These are phyloP conservation scores for Plemyria rubiginata DNA, from an alignment of 2,888 invertebrate species.

Conservation along the genomic window DNA sequence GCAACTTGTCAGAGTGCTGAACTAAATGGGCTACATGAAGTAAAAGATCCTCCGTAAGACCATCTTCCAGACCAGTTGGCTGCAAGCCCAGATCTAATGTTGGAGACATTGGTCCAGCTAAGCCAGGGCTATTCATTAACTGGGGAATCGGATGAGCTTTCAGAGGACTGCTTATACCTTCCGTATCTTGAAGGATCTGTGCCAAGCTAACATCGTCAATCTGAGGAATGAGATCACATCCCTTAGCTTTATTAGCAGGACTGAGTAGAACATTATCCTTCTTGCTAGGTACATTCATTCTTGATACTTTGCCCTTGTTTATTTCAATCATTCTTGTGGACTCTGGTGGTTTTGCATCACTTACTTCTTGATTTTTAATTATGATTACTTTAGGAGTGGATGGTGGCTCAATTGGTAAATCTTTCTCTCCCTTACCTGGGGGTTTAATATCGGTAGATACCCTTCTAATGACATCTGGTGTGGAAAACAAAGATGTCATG, in stretches of 20 bases:
- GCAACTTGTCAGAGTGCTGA: conserved; percentile 87
- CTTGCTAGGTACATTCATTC: conserved; percentile 41
- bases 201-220: conserved; percentile 80
- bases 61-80: conserved; percentile 81
- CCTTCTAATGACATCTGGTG: conserved; percentile 91
- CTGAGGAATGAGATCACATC: conserved; percentile 75
- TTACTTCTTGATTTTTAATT: conserved; percentile 35
- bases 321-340: conserved; percentile 45
- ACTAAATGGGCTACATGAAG: conserved; percentile 90
- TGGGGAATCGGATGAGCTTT: conserved; percentile 64
- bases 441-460: conserved; percentile 83
- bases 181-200: conserved; percentile 78
- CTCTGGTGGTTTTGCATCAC: conserved; percentile 42
- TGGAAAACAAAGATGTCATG: conserved; percentile 90
- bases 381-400: conserved; percentile 39
- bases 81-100: conserved; percentile 74
- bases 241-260: conserved; percentile 51
- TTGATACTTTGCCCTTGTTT: conserved; percentile 40
- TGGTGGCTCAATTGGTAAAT: conserved; percentile 57
- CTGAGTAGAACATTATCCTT: conserved; percentile 38
- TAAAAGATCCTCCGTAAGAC: conserved; percentile 88
- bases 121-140: conserved; percentile 75
- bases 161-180: conserved; percentile 55
- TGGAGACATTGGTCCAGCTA: conserved; percentile 84
- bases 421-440: conserved; percentile 80